Evolutionary conservation across 2,888 invertebrate genomes (phyloP).

Genomic region (Phyllotreta cruciferae): DNA sequence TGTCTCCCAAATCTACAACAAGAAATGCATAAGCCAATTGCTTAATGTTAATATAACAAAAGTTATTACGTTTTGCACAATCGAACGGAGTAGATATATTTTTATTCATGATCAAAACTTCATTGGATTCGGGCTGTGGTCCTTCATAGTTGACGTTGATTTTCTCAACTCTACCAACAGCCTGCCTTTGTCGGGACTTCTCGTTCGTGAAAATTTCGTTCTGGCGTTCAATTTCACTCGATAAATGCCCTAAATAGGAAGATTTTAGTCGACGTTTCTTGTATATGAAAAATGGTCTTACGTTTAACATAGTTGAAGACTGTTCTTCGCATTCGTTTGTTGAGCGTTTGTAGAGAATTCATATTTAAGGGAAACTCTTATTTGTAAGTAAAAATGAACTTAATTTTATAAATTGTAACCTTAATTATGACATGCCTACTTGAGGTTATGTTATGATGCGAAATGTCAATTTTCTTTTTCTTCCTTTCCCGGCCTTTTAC

Average conservation of each 20-base stretch:
- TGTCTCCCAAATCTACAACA: slow-evolving; percentile 76
- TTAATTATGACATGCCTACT: too few species aligned
- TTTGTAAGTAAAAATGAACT: too few species aligned
- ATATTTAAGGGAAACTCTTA: too few species aligned
- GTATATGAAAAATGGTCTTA: too few species aligned
- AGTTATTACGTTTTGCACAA: slow-evolving; percentile 82
- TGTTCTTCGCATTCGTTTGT: too few species aligned
- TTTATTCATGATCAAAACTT: slow-evolving; percentile 87
- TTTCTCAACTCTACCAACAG: slow-evolving; percentile 88
- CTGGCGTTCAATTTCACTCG: slow-evolving; percentile 58
- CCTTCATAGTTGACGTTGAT: slow-evolving; percentile 85
- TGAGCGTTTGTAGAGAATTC: too few species aligned
- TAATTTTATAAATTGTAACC: too few species aligned
- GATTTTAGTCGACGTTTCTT: too few species aligned
- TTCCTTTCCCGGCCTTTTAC: too few species aligned
- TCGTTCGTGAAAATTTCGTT: slow-evolving; percentile 81
- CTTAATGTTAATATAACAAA: not conserved
- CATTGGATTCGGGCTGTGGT: slow-evolving; percentile 68
- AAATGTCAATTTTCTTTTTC: too few species aligned
- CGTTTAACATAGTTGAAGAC: too few species aligned
- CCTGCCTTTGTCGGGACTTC: slow-evolving; percentile 73
- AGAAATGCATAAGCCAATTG: not conserved
- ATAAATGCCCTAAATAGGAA: slow-evolving; percentile 27
- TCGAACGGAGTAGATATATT: slow-evolving; percentile 90
- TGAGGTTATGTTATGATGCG: too few species aligned